phyloP scores from a whole-genome alignment of 2,888 invertebrate species.

The Seladonia tumulorum region DNA sequence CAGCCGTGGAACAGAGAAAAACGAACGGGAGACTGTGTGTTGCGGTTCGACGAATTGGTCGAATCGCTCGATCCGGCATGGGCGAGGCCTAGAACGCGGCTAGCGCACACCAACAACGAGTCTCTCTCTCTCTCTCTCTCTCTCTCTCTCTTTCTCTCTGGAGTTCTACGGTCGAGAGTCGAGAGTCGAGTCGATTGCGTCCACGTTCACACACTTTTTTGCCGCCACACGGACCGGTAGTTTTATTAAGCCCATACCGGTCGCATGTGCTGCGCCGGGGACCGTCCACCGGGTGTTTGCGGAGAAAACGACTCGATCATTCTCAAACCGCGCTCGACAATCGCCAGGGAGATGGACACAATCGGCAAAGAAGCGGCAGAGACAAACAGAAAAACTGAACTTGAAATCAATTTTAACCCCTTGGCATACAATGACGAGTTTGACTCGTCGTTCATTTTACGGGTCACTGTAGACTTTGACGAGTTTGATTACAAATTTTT shows the following conservation, averaged over 20 bases:
- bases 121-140: not conserved
- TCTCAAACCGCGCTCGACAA: not conserved
- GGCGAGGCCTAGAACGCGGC: conserved; percentile 64
- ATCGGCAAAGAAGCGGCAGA: too few species aligned
- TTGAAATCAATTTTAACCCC: too few species aligned
- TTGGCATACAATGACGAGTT: too few species aligned
- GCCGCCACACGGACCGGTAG: conserved; percentile 43
- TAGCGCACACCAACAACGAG: not conserved
- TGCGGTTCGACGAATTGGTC: conserved; percentile 70
- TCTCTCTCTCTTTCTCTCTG: not conserved
- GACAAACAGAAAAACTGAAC: too few species aligned
- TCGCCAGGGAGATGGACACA: not conserved
- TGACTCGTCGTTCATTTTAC: too few species aligned
- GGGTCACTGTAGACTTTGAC: too few species aligned
- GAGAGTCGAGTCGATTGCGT: conserved; percentile 8
- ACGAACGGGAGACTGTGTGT: conserved; percentile 38
- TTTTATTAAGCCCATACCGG: conserved; percentile 59
- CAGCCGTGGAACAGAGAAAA: conserved; percentile 29
- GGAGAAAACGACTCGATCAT: not conserved
- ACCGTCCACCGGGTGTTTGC: conserved; percentile 36
- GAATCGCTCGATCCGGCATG: conserved; percentile 58
- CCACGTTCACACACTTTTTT: conserved; percentile 49
- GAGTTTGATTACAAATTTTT: too few species aligned
- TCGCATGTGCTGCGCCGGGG: conserved; percentile 36
- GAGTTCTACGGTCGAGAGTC: not conserved